These are phyloP conservation scores for Eira barbara DNA, from an alignment of 2,113 vertebrate genomes.

Conservation along the genomic window DNA sequence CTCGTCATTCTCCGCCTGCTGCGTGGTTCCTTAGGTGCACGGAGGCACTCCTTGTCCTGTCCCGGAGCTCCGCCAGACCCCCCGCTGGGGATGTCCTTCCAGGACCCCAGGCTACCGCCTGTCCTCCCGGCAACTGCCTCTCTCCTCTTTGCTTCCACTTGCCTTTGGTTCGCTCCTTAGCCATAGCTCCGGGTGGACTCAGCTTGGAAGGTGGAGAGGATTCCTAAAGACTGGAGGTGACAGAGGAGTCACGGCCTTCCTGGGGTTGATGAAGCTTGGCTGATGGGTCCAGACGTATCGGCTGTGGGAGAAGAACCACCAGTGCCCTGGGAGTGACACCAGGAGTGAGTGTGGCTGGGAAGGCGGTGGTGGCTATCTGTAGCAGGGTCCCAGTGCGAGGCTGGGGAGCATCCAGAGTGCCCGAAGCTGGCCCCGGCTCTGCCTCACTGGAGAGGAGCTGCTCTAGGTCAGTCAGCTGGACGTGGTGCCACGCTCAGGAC, in stretches of 20 bases:
- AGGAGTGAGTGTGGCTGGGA: background rate
- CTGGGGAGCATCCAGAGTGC: background rate
- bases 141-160: background rate
- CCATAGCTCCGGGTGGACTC: background rate
- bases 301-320: background rate
- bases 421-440: fast-evolving
- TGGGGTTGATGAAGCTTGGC: background rate
- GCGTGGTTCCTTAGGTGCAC: background rate
- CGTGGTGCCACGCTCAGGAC: background rate
- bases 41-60: no score
- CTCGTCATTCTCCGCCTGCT: background rate
- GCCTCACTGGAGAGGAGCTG: fast-evolving
- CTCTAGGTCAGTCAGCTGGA: background rate
- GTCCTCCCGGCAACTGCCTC: no score
- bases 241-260: background rate
- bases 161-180: background rate
- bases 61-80: background rate
- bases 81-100: fast-evolving
- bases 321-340: fast-evolving
- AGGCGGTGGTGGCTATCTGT: background rate
- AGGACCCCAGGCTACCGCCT: background rate
- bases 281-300: fast-evolving
- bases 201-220: background rate
- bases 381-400: background rate
- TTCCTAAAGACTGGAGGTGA: background rate